phyloP scores from a whole-genome alignment of 30 jellyfish, hydroid and myxozoan genomes.

The Catostylus mosaicus region DNA sequence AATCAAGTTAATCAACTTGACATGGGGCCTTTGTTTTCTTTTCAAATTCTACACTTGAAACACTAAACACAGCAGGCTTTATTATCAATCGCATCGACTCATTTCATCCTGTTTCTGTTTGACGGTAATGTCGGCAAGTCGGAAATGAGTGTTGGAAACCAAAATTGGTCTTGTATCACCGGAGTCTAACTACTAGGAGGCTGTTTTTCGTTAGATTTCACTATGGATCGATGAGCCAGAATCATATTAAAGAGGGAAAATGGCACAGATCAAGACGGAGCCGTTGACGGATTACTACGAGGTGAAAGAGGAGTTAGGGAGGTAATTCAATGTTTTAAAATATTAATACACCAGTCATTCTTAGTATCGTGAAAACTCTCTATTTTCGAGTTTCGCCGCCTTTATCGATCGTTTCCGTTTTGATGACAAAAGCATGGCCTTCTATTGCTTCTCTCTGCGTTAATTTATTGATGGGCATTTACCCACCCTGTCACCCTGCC shows the following conservation, averaged over 20 bases:
- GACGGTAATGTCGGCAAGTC: constrained; percentile 29
- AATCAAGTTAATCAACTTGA: constrained; percentile 70
- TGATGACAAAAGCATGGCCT: too few relatives aligned
- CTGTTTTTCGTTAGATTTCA: background rate
- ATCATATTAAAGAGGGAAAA: background rate
- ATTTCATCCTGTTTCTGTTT: constrained; percentile 31
- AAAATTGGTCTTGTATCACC: constrained; percentile 24
- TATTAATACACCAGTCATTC: too few relatives aligned
- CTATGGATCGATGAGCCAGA: constrained; percentile 18
- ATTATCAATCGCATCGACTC: constrained; percentile 53
- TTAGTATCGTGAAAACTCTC: too few relatives aligned
- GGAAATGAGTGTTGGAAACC: constrained; percentile 55
- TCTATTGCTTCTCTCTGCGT: too few relatives aligned
- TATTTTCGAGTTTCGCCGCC: too few relatives aligned
- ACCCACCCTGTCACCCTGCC: too few relatives aligned
- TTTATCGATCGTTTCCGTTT: too few relatives aligned
- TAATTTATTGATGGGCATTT: too few relatives aligned
- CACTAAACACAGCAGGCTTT: constrained; percentile 77
- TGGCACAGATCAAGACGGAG: constrained; percentile 84
- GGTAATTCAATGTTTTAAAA: constrained; percentile 53
- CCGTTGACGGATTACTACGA: constrained; percentile 86
- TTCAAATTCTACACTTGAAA: constrained; percentile 43
- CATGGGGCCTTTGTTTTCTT: constrained; percentile 65
- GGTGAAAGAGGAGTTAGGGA: constrained; percentile 91
- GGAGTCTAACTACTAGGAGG: constrained; percentile 1